These are phyloP conservation scores for Bolinopsis microptera DNA, from an alignment of 37 sponge, comb jelly and placozoan genomes.

Conservation along the genomic window DNA sequence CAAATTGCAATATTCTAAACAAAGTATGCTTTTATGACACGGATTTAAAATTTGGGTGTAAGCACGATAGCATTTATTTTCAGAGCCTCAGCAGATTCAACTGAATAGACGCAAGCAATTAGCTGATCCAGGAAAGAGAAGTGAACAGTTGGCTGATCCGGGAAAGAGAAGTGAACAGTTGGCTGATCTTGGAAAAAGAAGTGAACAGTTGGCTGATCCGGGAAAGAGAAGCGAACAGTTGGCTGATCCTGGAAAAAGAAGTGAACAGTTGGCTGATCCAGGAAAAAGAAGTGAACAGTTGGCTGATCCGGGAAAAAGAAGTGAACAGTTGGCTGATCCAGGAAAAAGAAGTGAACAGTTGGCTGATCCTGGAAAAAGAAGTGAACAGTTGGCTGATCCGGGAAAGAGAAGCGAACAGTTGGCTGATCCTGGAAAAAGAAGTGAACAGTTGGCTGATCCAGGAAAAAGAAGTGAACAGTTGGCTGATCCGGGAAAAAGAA, in stretches of 20 bases:
- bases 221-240: conserved; percentile 3
- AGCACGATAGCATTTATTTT: conserved; percentile 17
- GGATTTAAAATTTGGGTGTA: no score
- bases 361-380: neutral
- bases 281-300: conserved; percentile 20
- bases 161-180: no score
- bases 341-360: conserved; percentile 19
- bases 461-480: no score
- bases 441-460: no score
- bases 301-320: neutral
- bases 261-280: neutral
- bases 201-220: no score
- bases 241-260: neutral
- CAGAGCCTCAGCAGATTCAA: neutral
- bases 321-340: neutral
- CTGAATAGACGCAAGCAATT: neutral
- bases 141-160: no score
- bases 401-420: neutral
- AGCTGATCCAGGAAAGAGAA: neutral
- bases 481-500: no score
- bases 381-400: neutral
- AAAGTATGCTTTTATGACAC: no score
- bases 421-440: neutral
- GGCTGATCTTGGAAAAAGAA: no score
- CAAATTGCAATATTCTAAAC: no score